Evolutionary conservation across 1,140 invertebrate species (phyloP), one percentile per base, ranked within the genome.

Genomic region (Lerema accius): DNA sequence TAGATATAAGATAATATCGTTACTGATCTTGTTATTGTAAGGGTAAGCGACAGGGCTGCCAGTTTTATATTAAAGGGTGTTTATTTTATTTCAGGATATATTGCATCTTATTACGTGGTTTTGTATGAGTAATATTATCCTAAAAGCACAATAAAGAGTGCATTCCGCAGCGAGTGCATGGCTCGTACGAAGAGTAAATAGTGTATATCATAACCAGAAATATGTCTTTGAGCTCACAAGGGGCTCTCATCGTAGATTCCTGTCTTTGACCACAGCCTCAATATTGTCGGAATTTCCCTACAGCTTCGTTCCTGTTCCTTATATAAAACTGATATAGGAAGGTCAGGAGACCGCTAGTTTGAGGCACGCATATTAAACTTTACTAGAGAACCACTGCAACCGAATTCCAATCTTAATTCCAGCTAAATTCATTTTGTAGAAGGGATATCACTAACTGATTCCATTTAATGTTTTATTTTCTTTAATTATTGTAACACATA

Each of bases 211-310:
- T 53, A 53, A 17, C 17, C 50, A 11, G 16, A 53, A 37, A 14
- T 40, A 40, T 53, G 50, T 35, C 50, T 40, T 53, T 53, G 50
- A 53, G 11, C 16, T 39, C 3, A 26, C 19, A n/a, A 9, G 35
- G 11, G 6, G 28, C n/a, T 49, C 6, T 51, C 16, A 39, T 19
- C 50, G 23, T 13, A 42, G 50, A 53, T 53, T 53, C 50, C 50
- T 40, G 50, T 40, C 50, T 53, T 53, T 53, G 50, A 53, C 50
- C 50, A 40, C 16, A 16, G 37, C 19, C 40, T 53, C 23, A 53
- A 53, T 53, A 53, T 53, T 53, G 35, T 16, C 23, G 50, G 50
- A 42, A 53, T 53, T 16, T 43, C 42, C 42, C 7, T 6, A 16
- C 42, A 43, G 42, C 4, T 1, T 15, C 42, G n/a, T 19, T 9